Evolutionary conservation across 1,140 invertebrate species (phyloP), one percentile per base, ranked within the genome.

Genomic region (Pogonognathellus flavescens): DNA sequence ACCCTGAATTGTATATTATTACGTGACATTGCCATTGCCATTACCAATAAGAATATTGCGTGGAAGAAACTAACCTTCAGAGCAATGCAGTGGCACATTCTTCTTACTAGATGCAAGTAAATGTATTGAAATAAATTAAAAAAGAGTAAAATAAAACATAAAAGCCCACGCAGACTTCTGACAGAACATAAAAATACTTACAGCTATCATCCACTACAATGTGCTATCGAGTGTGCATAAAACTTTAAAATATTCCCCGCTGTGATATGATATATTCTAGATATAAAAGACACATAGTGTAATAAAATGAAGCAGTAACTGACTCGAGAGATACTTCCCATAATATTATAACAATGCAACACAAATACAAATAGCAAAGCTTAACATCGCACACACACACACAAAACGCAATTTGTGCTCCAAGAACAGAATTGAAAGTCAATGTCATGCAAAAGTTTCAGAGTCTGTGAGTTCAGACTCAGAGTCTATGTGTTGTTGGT

Each of bases 371-470:
- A 62, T 9, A 22, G 18, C 57, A 22, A 22, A n/a, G n/a, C 59
- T 22, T 18, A 11, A 62, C 13, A 22, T 13, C 10, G 5, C 20
- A 41, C 31, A 41, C 31, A 6, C 3, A 22, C 3, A 22, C 14
- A 62, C 22, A 72, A n/a, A 72, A 72, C 1, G 10, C 22, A 31
- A 25, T 11, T 41, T 72, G 66, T 41, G n/a, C 5, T 5, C 66
- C 7, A 41, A 31, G 11, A 22, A 13, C 41, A 76, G 22, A 76
- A 76, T 76, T 76, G 70, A 76, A 76, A 76, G 70, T 76, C 70
- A 76, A 76, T 76, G 70, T 76, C 70, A 76, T 76, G 70, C 70
- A 76, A 76, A 76, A 76, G 70, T 76, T 31, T 57, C 52, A 81
- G 41, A 4, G 41, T 80, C 25, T 41, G 31, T 3, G 31, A 70